A percentile compares a stretch with the other conserved stretches of the same genome.
phyloP scores from a whole-genome alignment of 2,888 invertebrate species.

The Dicycla oo region DNA sequence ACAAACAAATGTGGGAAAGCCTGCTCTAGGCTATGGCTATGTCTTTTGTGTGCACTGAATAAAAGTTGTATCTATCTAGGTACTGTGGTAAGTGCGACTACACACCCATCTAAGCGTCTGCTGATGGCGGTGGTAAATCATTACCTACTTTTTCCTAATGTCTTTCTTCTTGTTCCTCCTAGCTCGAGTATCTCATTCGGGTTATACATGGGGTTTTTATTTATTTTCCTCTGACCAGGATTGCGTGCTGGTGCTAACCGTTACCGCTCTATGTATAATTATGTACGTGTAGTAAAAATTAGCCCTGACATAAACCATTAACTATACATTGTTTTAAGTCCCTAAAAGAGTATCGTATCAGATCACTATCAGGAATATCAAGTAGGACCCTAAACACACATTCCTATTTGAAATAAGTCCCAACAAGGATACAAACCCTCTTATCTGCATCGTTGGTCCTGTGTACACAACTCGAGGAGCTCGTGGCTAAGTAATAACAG shows the following conservation, averaged over 20 bases:
- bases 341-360: background rate
- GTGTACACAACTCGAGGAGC: too few species aligned
- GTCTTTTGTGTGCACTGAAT: too few species aligned
- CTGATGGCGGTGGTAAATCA: background rate
- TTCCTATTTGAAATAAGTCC: slow-evolving; percentile 3
- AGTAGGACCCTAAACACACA: slow-evolving; percentile 41
- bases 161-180: background rate
- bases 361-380: slow-evolving; percentile 35
- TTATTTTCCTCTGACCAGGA: too few species aligned
- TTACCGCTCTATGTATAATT: background rate
- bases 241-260: background rate
- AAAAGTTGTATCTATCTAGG: too few species aligned
- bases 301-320: background rate
- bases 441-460: slow-evolving; percentile 14
- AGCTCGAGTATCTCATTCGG: background rate
- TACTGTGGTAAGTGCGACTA: background rate
- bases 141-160: background rate
- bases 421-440: slow-evolving; percentile 27
- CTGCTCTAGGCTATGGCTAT: too few species aligned
- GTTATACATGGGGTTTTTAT: background rate
- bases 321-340: background rate
- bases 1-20: background rate
- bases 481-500: too few species aligned
- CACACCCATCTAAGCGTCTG: background rate
- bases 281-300: background rate